Conservation (phyloP, 2,888 invertebrate genomes). For the Lepidochrysops patricia region DNA sequence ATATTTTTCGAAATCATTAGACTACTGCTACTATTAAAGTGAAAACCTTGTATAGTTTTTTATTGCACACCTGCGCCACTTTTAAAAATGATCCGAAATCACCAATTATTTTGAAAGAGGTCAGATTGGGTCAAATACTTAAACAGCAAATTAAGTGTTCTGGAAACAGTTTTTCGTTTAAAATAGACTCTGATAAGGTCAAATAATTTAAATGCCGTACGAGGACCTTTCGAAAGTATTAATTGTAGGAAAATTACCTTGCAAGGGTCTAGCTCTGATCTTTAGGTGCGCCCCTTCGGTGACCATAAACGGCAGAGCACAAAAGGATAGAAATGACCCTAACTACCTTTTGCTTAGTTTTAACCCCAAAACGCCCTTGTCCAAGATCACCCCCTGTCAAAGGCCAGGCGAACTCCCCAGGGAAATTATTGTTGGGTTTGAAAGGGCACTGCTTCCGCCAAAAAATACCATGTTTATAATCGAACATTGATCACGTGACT, state of each 20-base stretch:
- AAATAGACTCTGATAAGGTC: conserved; percentile 1
- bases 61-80: too few species aligned
- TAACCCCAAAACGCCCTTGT: conserved; percentile 57
- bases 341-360: conserved; percentile 54
- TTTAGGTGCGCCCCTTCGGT: conserved; percentile 60
- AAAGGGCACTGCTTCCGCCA: conserved; percentile 69
- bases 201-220: conserved; percentile 12
- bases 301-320: conserved; percentile 71
- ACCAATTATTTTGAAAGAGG: too few species aligned
- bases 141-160: too few species aligned
- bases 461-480: conserved; percentile 62
- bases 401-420: conserved; percentile 60
- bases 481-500: conserved; percentile 57
- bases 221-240: conserved; percentile 34
- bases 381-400: conserved; percentile 66
- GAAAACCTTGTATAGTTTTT: too few species aligned
- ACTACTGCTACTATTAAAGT: too few species aligned
- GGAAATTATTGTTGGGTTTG: conserved; percentile 76
- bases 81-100: too few species aligned
- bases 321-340: conserved; percentile 65
- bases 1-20: not conserved
- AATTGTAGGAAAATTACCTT: conserved; percentile 56
- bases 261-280: conserved; percentile 43
- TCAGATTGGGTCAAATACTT: too few species aligned
- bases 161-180: not conserved